Conservation (phyloP, 2,888 invertebrate species). For the Lochmaea capreae region DNA sequence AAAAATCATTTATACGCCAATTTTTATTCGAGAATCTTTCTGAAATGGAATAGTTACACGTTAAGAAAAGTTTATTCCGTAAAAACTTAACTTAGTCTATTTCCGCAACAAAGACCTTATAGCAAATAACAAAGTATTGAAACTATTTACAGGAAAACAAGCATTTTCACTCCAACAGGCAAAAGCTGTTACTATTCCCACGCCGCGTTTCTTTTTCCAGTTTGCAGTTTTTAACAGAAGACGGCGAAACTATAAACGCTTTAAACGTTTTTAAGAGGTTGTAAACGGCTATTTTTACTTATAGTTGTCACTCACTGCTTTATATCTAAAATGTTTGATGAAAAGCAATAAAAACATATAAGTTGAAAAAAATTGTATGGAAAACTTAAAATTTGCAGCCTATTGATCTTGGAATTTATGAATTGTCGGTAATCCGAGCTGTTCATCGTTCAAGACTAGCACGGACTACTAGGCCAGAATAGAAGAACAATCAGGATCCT, state of each 20-base stretch:
- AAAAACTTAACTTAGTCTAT: conserved; percentile 28
- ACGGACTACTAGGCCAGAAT: no score
- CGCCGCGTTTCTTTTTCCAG: conserved; percentile 51
- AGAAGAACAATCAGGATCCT: no score
- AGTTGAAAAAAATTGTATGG: not conserved
- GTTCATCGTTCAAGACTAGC: no score
- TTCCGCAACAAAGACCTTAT: conserved; percentile 48
- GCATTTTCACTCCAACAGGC: conserved; percentile 58
- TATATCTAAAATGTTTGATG: not conserved
- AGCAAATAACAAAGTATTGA: conserved; percentile 56
- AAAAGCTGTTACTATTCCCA: conserved; percentile 55
- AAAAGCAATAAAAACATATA: not conserved
- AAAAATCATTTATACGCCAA: not conserved
- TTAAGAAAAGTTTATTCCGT: conserved; percentile 20
- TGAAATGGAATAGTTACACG: conserved; percentile 1
- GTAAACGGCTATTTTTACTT: not conserved
- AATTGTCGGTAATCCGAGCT: no score
- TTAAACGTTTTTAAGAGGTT: conserved; percentile 4
- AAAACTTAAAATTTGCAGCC: no score
- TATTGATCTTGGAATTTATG: not conserved
- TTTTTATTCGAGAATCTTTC: not conserved
- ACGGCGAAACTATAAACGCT: conserved; percentile 20
- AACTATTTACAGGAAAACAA: conserved; percentile 58
- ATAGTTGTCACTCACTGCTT: not conserved
- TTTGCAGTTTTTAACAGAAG: conserved; percentile 30